Evolutionary conservation across 2,113 vertebrate species (phyloP), one percentile per base, ranked within the genome.

Genomic region (Zingel zingel): DNA sequence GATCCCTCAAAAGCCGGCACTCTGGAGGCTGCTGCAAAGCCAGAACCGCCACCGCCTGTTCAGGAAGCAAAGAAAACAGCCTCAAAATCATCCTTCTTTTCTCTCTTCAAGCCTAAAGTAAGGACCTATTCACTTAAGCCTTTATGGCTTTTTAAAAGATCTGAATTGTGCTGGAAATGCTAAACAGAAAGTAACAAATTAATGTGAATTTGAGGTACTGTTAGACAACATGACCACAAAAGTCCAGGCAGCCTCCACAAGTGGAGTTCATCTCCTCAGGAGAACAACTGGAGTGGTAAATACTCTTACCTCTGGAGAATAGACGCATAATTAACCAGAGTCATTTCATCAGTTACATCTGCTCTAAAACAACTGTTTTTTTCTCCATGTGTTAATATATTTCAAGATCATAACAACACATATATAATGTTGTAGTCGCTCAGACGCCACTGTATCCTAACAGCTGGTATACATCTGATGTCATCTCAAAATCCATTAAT

Each of bases 31-130:
- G 70, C 91, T 12, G 91, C 92, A 1, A 96, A 95, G 74, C 91
- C 89, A 2, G 93, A 95, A 67, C 89, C 82, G 0, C 88, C 93
- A 7, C 91, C 92, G 9, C 86, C 90, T 18, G 90, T 82, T 61
- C 82, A 84, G 36, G 93, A 95, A 21, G 91, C 93, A 10, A 93
- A 93, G 86, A 93, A 93, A 81, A 4, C 48, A 0, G 51, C 83
- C 51, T 53, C 94, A 13, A 95, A 94, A 74, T 39, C 89, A 8
- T 53, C 93, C 0, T 90, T 95, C 68, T 21, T 91, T 5, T 92
- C 91, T 50, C 2, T 94, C 74, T 92, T 95, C 89, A 96, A 95
- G 82, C 87, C 93, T 45, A 95, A 95, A 94, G 95, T 96, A 94
- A 93, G 83, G 2, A 83, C 16, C 6, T 1, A n/a, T 74, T 58